A percentile compares a stretch with the other conserved stretches of the same genome.
phyloP scores from a whole-genome alignment of 2,113 vertebrate species.

The Scartelaos histophorus region DNA sequence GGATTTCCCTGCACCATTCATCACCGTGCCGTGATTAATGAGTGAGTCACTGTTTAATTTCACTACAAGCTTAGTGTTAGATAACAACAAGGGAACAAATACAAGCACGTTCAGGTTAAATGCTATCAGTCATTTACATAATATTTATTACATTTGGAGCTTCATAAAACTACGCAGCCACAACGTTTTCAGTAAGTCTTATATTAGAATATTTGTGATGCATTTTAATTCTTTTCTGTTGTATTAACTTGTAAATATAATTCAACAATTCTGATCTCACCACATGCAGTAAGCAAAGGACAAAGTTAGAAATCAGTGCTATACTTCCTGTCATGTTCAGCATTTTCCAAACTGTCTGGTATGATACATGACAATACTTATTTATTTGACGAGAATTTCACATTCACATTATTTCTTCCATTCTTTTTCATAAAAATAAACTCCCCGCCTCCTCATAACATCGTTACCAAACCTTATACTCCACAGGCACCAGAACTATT shows the following conservation, averaged over 20 bases:
- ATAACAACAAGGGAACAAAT: slow-evolving; percentile 5
- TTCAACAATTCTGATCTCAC: no score
- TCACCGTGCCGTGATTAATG: slow-evolving; percentile 2
- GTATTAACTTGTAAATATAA: no score
- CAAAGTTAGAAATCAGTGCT: no score
- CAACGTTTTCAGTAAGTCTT: not conserved
- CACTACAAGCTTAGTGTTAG: not conserved
- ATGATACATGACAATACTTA: no score
- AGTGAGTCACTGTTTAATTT: slow-evolving; percentile 7
- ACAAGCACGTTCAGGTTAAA: not conserved
- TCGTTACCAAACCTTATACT: not conserved
- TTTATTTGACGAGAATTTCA: no score
- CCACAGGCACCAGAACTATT: not conserved
- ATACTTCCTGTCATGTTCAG: no score
- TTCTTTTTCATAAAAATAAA: not conserved
- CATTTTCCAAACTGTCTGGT: no score
- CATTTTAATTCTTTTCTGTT: no score
- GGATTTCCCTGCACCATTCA: not conserved
- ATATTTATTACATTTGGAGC: not conserved
- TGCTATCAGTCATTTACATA: not conserved
- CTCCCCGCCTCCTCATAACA: not conserved
- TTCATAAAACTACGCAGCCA: no score
- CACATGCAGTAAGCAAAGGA: no score
- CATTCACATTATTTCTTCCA: no score
- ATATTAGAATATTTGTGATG: not conserved